A percentile compares a stretch with the other conserved stretches of the same genome.
phyloP scores from a whole-genome alignment of 1,140 invertebrate genomes.

The Drosophila nigrodunni region DNA sequence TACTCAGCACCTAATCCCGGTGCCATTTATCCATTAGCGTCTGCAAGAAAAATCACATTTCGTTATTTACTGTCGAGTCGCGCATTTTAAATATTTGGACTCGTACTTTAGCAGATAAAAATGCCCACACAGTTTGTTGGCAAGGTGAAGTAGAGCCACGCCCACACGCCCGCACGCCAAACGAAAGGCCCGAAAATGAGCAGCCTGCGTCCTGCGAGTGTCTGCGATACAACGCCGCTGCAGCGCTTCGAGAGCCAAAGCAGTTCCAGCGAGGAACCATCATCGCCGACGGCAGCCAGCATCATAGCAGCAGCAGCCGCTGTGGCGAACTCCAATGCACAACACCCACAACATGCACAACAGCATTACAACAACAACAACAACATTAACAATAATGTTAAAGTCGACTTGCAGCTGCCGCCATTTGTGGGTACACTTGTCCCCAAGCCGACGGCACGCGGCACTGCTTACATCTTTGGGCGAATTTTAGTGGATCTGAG shows the following conservation, averaged over 20 bases:
- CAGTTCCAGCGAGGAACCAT: conserved; percentile 75
- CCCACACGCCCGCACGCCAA: neutral
- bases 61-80: conserved; percentile 34
- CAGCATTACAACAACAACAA: conserved; percentile 20
- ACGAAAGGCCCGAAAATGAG: conserved; percentile 54
- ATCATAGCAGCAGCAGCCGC: conserved; percentile 50
- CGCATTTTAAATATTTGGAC: conserved; percentile 65
- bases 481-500: conserved; percentile 64
- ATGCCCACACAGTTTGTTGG: conserved; percentile 57
- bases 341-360: conserved; percentile 10
- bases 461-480: conserved; percentile 52
- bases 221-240: conserved; percentile 75
- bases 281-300: conserved; percentile 67
- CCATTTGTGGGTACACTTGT: conserved; percentile 40
- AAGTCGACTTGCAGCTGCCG: conserved; percentile 71
- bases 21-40: conserved; percentile 64
- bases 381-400: conserved; percentile 73
- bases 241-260: conserved; percentile 76
- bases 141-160: conserved; percentile 64
- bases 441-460: neutral
- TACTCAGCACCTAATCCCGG: conserved; percentile 6
- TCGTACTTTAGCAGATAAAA: conserved; percentile 36
- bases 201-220: conserved; percentile 65
- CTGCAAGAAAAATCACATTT: conserved; percentile 24
- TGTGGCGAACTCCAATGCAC: conserved; percentile 9